Base-by-base conservation (phyloP, 1,140 invertebrate species). In the Asbolus verrucosus region DNA sequence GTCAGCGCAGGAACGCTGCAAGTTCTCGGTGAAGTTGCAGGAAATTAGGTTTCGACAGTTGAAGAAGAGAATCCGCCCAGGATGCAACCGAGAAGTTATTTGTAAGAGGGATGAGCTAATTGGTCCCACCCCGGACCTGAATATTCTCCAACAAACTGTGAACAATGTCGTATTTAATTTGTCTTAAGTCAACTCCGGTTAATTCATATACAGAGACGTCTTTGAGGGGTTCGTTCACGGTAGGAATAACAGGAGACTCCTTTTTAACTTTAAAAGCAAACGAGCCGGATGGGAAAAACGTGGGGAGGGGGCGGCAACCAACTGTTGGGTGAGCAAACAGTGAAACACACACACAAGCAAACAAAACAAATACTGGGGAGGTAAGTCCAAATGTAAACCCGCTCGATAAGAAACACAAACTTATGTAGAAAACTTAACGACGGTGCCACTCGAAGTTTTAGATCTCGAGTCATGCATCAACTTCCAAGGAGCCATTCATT, bases 401-500 rank as follows among this genome's bases (percentile, higher is more conserved):
- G 46, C 9, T 54, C 46, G 46, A 54, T 54, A 54, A 54, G 46
- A 54, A 54, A 54, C 46, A 54, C 46, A 54, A 54, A 54, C 46
- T 54, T 46, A 19, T 46, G 41, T 46, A 13, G 46, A 21, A 8
- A 54, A 54, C 19, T 54, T 19, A 11, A 21, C 46, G 46, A 27
- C n/a, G n/a, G 24, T 8, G 9, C 18, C 46, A 1, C 19, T 2
- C 14, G 46, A 54, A 21, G 24, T 54, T 54, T 54, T 54, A 54
- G 18, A 54, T 54, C 46, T 54, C 46, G 19, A 54, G 46, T 54
- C 46, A 54, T 54, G 21, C 46, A 54, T 54, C 46, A 54, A 19
- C 46, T 9, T 9, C 46, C 27, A 54, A 13, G 46, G 27, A 27
- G 46, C 46, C 46, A 54, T 54, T 54, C 46, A 54, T 54, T 54